Conservation (phyloP, 2,797 vertebrate species). For the Xenentodon cancila region DNA sequence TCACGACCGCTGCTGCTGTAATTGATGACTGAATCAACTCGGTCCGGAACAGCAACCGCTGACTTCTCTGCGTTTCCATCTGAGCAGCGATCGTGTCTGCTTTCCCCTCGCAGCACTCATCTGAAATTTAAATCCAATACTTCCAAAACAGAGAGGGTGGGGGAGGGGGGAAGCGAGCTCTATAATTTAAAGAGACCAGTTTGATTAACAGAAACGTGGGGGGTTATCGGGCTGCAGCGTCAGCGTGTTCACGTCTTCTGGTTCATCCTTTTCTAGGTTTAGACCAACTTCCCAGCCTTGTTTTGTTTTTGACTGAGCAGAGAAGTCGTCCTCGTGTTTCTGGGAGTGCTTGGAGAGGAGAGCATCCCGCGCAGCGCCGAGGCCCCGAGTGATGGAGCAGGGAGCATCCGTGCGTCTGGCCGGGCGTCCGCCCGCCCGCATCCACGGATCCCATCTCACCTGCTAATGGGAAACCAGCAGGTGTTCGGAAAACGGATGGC, state of each 20-base stretch:
- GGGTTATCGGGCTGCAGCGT: conserved; percentile 37
- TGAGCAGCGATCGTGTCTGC: conserved; percentile 30
- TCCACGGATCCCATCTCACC: conserved; percentile 56
- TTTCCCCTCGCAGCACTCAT: conserved; percentile 29
- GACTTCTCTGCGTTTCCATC: conserved; percentile 48
- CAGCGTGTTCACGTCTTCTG: conserved; percentile 33
- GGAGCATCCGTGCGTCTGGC: conserved; percentile 51
- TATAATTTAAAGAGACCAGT: conserved; percentile 55
- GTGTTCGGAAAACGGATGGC: conserved; percentile 56
- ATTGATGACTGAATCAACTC: conserved; percentile 66
- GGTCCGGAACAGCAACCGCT: conserved; percentile 44
- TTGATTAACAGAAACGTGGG: conserved; percentile 57
- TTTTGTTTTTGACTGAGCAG: conserved; percentile 46
- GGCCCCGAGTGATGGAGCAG: conserved; percentile 52
- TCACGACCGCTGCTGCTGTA: conserved; percentile 56
- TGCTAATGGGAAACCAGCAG: conserved; percentile 63
- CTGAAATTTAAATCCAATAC: conserved; percentile 56
- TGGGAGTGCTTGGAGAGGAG: conserved; percentile 11
- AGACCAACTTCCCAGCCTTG: conserved; percentile 19
- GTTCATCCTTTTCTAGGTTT: conserved; percentile 37
- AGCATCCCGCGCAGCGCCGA: conserved; percentile 34
- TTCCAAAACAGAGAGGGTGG: conserved; percentile 11
- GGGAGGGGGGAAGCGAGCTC: background rate
- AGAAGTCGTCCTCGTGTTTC: conserved; percentile 40
- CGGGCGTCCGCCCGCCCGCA: conserved; percentile 32